Conservation (phyloP, 2,113 vertebrate species). For the Tachysurus vachellii region DNA sequence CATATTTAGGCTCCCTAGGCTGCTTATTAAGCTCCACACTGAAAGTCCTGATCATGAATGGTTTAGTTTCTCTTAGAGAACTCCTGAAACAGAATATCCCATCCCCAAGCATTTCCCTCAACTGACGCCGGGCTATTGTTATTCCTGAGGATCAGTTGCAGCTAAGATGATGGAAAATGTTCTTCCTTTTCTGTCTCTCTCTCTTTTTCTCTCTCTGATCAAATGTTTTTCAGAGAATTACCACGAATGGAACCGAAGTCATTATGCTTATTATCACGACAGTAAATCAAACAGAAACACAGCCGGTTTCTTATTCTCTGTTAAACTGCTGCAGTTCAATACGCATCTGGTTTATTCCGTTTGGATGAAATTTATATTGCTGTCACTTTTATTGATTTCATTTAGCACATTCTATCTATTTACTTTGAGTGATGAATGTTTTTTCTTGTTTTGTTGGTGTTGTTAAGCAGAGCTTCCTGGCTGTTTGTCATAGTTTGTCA, state of each 20-base stretch:
- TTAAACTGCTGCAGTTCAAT: constrained; percentile 26
- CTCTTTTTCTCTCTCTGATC: neutral
- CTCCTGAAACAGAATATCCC: neutral
- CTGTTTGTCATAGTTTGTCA: constrained; percentile 7
- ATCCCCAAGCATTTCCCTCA: neutral
- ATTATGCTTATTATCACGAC: constrained; percentile 44
- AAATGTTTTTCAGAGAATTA: neutral
- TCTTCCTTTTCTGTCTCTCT: neutral
- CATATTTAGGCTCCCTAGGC: neutral
- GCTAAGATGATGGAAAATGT: neutral
- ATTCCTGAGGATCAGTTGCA: neutral
- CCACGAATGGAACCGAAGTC: neutral
- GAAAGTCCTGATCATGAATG: neutral
- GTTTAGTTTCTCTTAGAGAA: neutral
- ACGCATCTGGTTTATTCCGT: constrained; percentile 13
- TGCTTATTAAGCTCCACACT: neutral
- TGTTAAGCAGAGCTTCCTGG: neutral
- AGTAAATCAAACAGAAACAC: constrained; percentile 30
- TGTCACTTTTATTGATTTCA: constrained; percentile 44
- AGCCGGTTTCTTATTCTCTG: constrained; percentile 14
- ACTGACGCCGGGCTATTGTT: neutral
- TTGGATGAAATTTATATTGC: constrained; percentile 27
- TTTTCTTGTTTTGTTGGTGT: constrained; percentile 19
- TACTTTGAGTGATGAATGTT: constrained; percentile 11
- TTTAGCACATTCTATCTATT: constrained; percentile 32